Conservation (phyloP, 2,113 vertebrate genomes). For the Heptranchias perlo region DNA sequence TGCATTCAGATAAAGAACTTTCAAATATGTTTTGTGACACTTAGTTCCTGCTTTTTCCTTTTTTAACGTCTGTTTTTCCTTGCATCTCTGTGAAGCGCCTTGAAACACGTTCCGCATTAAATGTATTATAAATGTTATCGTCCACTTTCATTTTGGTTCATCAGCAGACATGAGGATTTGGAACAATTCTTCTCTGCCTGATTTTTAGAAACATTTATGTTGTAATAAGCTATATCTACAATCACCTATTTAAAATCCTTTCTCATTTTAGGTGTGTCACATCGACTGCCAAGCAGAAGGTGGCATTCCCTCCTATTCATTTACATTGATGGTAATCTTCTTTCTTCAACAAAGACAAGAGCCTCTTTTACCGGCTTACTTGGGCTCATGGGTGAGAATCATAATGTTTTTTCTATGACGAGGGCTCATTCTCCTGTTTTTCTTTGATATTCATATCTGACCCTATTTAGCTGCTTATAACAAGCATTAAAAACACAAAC, state of each 20-base stretch:
- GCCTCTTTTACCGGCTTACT: conserved; percentile 82
- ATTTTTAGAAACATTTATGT: not conserved
- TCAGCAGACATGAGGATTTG: not conserved
- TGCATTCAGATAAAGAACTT: too few species aligned
- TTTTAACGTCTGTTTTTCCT: not conserved
- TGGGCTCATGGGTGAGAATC: conserved; percentile 80
- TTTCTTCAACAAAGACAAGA: conserved; percentile 93
- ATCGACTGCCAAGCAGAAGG: conserved; percentile 95
- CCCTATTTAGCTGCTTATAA: not conserved
- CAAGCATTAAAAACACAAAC: not conserved
- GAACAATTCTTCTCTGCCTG: not conserved
- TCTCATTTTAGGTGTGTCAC: conserved; percentile 76
- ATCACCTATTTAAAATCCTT: not conserved
- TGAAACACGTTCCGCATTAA: too few species aligned
- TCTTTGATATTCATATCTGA: not conserved
- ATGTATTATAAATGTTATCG: not conserved
- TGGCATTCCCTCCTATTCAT: conserved; percentile 92
- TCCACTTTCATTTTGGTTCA: not conserved
- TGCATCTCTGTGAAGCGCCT: not conserved
- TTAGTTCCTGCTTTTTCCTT: too few species aligned
- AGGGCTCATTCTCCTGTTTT: not conserved
- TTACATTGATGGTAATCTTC: conserved; percentile 97
- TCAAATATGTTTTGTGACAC: too few species aligned
- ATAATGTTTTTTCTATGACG: not conserved
- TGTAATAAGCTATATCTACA: not conserved